These are phyloP conservation scores for Doryteuthis pealeii DNA, from an alignment of 1,140 invertebrate genomes.

Conservation along the genomic window DNA sequence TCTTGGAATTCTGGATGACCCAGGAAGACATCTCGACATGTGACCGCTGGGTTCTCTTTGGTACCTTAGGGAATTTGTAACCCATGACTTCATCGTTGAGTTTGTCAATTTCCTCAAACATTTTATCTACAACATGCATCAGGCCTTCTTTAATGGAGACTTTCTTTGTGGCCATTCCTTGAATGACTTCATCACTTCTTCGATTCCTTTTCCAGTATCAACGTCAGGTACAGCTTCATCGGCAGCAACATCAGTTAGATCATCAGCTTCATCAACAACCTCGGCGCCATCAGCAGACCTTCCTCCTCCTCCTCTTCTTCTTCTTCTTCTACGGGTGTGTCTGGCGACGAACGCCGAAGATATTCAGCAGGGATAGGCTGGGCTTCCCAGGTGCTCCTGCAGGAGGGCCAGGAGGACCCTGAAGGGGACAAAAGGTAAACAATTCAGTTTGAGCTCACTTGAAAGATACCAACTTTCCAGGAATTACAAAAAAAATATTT, in stretches of 20 bases:
- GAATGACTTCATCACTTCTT: conserved; percentile 31
- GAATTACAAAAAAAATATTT: too few relatives aligned
- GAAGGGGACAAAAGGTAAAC: background rate
- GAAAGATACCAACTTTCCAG: too few relatives aligned
- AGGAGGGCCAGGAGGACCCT: conserved; percentile 72
- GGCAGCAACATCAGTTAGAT: background rate
- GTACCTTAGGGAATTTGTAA: conserved; percentile 75
- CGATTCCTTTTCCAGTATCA: background rate
- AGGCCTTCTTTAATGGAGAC: conserved; percentile 37
- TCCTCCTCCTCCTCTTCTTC: conserved; percentile 19
- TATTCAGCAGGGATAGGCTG: conserved; percentile 75
- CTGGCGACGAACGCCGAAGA: conserved; percentile 61
- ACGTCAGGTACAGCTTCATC: too few relatives aligned
- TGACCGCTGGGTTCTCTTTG: conserved; percentile 72
- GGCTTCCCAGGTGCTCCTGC: conserved; percentile 78
- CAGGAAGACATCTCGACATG: conserved; percentile 77
- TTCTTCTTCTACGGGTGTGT: conserved; percentile 55
- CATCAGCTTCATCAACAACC: conserved; percentile 12
- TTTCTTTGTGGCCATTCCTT: conserved; percentile 34
- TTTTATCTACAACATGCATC: conserved; percentile 44
- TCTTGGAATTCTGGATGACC: conserved; percentile 76
- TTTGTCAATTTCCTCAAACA: conserved; percentile 51
- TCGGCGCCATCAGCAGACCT: conserved; percentile 11
- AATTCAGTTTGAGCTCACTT: too few relatives aligned
- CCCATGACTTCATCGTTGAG: conserved; percentile 71